Base-by-base conservation (phyloP, 2,888 invertebrate genomes). In the Xestia rhomboidea region DNA sequence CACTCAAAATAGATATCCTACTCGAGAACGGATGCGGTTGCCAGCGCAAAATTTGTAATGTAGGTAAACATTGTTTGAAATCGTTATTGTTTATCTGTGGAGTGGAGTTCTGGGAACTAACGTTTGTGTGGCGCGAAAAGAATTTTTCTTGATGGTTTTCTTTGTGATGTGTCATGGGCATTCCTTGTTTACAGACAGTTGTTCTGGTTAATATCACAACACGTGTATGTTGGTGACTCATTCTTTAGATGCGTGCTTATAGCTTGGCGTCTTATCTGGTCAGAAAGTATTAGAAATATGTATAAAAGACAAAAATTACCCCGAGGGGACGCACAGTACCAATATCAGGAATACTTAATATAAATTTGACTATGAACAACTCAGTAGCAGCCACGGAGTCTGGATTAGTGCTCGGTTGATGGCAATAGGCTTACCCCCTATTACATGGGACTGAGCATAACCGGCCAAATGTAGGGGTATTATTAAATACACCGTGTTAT, bases 1-100 rank as follows among this genome's bases (percentile, higher is more conserved):
- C 88, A 92, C 93, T 94, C 90, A 88, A 95, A 95, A 95, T 95
- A 95, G 93, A 93, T 92, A 92, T 91, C 91, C 87, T 90, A 89
- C 87, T 62, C 81, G 76, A 68, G 76, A 90, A 88, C 89, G 91
- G 92, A 92, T 89, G 88, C 90, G 87, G 87, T 90, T 85, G 88
- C 88, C 89, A 88, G 87, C 75, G 80, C 76, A 81, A 88, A 89
- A 88, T 87, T 84, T 83, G 67, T 82, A 83, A 81, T 82, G 66
- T 84, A 88, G 88, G 90, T 90, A 89, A 90, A 91, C 89, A 90
- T 81, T 86, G 84, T 83, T 83, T 76, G 77, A 76, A 87, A 89
- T 81, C 89, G 90, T 89, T 88, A 87, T 89, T 91, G 90, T 90
- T 91, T 91, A 87, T 91, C 89, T 84, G 77, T 88, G 70, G 75